Base-by-base conservation (phyloP, 2,888 invertebrate genomes). In the Sericinus montela region DNA sequence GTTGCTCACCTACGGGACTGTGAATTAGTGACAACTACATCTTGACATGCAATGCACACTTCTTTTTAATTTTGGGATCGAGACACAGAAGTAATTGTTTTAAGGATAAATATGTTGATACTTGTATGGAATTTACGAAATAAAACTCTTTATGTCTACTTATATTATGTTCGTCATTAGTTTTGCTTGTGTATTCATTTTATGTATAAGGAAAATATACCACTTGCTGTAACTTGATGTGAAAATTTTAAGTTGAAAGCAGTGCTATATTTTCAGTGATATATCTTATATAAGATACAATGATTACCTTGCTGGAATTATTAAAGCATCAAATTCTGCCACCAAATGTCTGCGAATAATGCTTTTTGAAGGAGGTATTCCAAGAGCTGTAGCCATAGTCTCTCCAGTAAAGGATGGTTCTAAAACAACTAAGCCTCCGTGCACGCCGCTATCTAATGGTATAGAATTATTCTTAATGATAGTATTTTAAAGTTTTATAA, bases 371-470 rank as follows among this genome's bases (percentile, higher is more conserved):
- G 96, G 94, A 36, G 97, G 97, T 65, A 98, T 97, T 46, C 97
- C 97, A 55, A 97, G 90, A 0, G 97, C 96, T 7, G 95, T 96
- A 40, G 98, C 97, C 94, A 98, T 95, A 37, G 97, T 97, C 80
- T 98, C 98, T 25, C 97, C 96, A 48, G 95, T 97, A 83, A 98
- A 97, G 10, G 97, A 96, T 11, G 97, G 96, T 74, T 98, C 98
- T 66, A 98, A 82, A 11, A 98, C 97, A 45, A 97, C 96, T 56
- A 98, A 87, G 9, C 97, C 98, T 53, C 98, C 98, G 73, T 98
- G 98, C 7, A 98, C 96, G 62, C 98, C 98, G 71, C 97, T 97
- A 80, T 97, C 97, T 94, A 86, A 11, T 11, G 5, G 11, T 32
- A 11, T 13, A 1, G n/a, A 11, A 32, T 32, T 11, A 4, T 3